Conservation (phyloP, 2,888 invertebrate species). For the Scelioninae gen. 1 region DNA sequence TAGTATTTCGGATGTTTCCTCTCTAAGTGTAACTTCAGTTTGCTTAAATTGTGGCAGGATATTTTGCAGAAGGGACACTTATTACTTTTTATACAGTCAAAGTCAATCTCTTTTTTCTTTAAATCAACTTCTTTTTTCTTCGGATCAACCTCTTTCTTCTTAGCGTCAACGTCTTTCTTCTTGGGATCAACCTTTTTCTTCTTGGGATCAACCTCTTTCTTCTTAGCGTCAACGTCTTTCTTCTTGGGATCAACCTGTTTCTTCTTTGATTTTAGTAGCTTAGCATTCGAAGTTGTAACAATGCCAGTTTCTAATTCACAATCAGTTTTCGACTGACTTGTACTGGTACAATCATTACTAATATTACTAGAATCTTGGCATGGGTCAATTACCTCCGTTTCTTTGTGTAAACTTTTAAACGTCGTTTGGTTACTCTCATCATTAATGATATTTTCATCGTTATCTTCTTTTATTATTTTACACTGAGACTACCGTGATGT, state of each 20-base stretch:
- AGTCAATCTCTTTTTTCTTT: background rate
- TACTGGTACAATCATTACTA: background rate
- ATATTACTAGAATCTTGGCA: conserved; percentile 22
- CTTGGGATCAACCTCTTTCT: conserved; percentile 11
- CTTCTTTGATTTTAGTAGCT: background rate
- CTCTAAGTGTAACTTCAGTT: conserved; percentile 42
- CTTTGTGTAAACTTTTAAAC: background rate
- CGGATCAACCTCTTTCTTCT: background rate
- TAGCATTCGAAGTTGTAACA: too few relatives aligned
- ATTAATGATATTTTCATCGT: background rate
- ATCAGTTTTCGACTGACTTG: too few relatives aligned
- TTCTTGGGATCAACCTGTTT: conserved; percentile 3
- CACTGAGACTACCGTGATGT: too few relatives aligned
- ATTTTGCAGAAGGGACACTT: conserved; percentile 45
- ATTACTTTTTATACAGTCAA: conserved; percentile 6
- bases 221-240: conserved; percentile 5
- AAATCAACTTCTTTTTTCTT: conserved; percentile 30
- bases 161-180: conserved; percentile 21
- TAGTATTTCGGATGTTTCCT: conserved; percentile 9
- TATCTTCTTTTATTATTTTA: background rate
- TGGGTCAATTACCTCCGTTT: conserved; percentile 32
- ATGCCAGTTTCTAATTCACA: background rate
- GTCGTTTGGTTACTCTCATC: background rate
- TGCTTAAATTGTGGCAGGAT: conserved; percentile 32
- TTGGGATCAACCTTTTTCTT: conserved; percentile 2